Conservation (phyloP, 2,797 vertebrate species). For the Schizopygopsis pylzovi region DNA sequence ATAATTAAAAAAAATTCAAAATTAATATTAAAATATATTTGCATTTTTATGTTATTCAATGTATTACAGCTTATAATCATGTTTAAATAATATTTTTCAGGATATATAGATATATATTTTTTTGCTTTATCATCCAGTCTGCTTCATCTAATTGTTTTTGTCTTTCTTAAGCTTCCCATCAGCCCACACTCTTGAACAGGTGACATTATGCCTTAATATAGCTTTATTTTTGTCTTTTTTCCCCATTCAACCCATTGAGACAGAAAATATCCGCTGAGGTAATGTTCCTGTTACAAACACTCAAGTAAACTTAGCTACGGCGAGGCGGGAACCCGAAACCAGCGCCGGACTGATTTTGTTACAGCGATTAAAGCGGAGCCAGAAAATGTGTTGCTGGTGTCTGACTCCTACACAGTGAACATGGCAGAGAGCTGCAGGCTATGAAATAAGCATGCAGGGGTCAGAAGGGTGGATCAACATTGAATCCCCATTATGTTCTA, state of each 20-base stretch:
- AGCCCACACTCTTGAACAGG: background rate
- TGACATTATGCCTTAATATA: background rate
- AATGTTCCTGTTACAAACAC: slow-evolving; percentile 37
- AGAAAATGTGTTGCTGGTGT: background rate
- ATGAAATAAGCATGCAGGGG: background rate
- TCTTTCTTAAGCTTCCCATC: background rate
- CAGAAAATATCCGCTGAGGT: slow-evolving; percentile 32
- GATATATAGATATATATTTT: no score
- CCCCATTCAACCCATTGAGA: slow-evolving; percentile 5
- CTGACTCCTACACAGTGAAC: background rate
- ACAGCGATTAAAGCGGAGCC: background rate
- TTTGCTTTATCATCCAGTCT: background rate
- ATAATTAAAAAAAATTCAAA: no score
- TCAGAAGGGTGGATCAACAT: background rate
- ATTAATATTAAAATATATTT: background rate
- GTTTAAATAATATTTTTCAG: no score
- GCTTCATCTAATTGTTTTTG: background rate
- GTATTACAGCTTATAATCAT: no score
- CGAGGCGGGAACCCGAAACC: slow-evolving; percentile 32
- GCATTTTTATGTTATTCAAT: no score
- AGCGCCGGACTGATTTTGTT: slow-evolving; percentile 36
- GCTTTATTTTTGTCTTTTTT: background rate
- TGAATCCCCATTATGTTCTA: background rate
- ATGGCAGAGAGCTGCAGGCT: background rate
- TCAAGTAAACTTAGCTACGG: slow-evolving; percentile 33